Conservation (phyloP, 2,888 invertebrate species). For the Phaonia tiefii region DNA sequence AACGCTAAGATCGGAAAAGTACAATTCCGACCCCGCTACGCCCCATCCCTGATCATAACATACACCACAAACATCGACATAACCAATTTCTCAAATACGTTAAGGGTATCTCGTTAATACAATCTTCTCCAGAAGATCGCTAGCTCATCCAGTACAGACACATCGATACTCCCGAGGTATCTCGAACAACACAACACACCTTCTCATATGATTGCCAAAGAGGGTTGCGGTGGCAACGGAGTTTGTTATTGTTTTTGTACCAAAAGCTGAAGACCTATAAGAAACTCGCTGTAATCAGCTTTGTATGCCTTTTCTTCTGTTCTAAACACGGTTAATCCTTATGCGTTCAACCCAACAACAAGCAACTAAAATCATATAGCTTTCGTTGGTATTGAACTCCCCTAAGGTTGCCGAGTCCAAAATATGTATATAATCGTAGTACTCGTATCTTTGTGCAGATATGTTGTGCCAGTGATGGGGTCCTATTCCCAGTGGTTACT, state of each 20-base stretch:
- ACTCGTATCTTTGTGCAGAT: slow-evolving; percentile 23
- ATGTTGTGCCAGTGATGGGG: slow-evolving; percentile 21
- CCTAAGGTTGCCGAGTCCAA: slow-evolving; percentile 50
- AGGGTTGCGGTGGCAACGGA: slow-evolving; percentile 32
- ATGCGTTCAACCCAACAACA: slow-evolving; percentile 2
- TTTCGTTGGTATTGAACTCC: slow-evolving; percentile 41
- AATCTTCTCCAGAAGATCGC: slow-evolving; percentile 57
- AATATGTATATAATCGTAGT: slow-evolving; percentile 39
- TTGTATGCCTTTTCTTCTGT: background rate
- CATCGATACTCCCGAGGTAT: slow-evolving; percentile 1
- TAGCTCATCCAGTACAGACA: slow-evolving; percentile 30
- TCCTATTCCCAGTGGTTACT: slow-evolving; percentile 33
- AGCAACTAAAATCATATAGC: background rate
- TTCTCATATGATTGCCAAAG: slow-evolving; percentile 49
- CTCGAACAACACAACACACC: slow-evolving; percentile 40
- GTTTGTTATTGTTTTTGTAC: slow-evolving; percentile 20
- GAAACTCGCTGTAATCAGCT: background rate
- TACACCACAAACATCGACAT: slow-evolving; percentile 32
- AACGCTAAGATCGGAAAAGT: no score
- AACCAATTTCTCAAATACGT: slow-evolving; percentile 18
- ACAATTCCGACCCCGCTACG: no score
- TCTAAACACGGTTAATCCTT: slow-evolving; percentile 6
- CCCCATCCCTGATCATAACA: background rate
- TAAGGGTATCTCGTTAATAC: slow-evolving; percentile 61
- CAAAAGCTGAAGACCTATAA: background rate